Base-by-base conservation (phyloP, 2,888 invertebrate species). In the Chalcosyrphus nemorum region DNA sequence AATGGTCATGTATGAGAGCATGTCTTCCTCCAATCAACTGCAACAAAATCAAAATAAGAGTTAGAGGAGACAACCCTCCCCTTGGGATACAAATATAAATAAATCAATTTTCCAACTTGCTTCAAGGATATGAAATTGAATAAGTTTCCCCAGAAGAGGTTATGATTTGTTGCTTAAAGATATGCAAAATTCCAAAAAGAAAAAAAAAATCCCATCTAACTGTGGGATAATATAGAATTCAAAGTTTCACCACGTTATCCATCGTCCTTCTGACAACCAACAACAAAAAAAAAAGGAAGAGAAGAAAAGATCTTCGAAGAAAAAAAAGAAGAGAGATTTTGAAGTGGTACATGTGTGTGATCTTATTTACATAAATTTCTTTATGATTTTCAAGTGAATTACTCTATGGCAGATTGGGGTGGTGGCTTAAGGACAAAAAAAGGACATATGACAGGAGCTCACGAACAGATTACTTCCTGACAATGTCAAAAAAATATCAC, bases 111-210 rank as follows among this genome's bases (percentile, higher is more conserved):
- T n/a, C n/a, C 66, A 82, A 68, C 78, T 72, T 38, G 78, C 78
- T 74, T 43, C 47, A 54, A 70, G 74, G 74, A 84, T 84, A 84
- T 80, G 74, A 84, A 75, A 77, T 77, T 84, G 84, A 84, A 84
- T 84, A 84, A 84, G 84, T 80, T 78, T 80, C 52, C 70, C 68
- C 57, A 57, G 59, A 80, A 70, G 84, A 75, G 68, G 74, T 70
- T 75, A 70, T 74, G 84, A 84, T 80, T 84, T 84, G 70, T 80
- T 70, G 63, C 80, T 80, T 80, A 56, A 80, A 84, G 80, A 84
- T 84, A 80, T 80, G 65, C 57, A n/a, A 76, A 76, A 76, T 76
- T 41, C 56, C n/a, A n/a, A n/a, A n/a, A n/a, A n/a, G n/a, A n/a
- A n/a, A n/a, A n/a, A n/a, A 17, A 59, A 21, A 45, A 24, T 41